A percentile compares a stretch with the other conserved stretches of the same genome.
Conservation (phyloP, 2,113 vertebrate genomes). For the Rhynchomys soricoides region DNA sequence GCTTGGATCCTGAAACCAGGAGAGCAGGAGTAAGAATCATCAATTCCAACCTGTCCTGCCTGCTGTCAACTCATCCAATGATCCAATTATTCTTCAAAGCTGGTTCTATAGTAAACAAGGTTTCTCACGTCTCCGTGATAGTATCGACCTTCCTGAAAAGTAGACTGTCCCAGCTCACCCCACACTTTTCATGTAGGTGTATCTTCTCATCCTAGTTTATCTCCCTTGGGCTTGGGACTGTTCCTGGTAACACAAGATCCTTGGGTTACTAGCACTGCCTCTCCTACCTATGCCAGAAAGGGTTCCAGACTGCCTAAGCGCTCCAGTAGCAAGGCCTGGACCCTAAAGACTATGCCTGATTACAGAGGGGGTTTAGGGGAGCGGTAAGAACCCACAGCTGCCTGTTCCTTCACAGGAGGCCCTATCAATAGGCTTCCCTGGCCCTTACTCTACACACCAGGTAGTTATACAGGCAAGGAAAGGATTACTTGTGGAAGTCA, state of each 20-base stretch:
- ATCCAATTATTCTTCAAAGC: not conserved
- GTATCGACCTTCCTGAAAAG: not conserved
- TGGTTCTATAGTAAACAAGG: not conserved
- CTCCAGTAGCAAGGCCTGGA: not conserved
- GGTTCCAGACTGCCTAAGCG: not conserved
- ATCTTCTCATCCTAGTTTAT: not conserved
- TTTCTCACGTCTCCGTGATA: not conserved
- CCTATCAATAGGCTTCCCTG: not conserved
- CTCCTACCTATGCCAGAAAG: not conserved
- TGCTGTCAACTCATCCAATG: not conserved
- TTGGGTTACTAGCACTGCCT: not conserved
- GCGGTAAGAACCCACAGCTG: not conserved
- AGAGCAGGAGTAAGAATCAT: not conserved
- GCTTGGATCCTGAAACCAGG: constrained; percentile 92
- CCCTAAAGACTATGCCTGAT: not conserved
- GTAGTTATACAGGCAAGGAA: not conserved
- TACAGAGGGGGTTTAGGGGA: not conserved
- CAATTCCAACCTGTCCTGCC: not conserved
- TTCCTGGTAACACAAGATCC: not conserved
- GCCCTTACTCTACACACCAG: not conserved
- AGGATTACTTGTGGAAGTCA: not conserved
- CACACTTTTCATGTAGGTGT: not conserved
- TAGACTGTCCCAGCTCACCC: not conserved
- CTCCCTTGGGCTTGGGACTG: not conserved
- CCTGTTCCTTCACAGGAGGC: not conserved